Conservation (phyloP, 2,797 vertebrate genomes). For the Picus viridis region DNA sequence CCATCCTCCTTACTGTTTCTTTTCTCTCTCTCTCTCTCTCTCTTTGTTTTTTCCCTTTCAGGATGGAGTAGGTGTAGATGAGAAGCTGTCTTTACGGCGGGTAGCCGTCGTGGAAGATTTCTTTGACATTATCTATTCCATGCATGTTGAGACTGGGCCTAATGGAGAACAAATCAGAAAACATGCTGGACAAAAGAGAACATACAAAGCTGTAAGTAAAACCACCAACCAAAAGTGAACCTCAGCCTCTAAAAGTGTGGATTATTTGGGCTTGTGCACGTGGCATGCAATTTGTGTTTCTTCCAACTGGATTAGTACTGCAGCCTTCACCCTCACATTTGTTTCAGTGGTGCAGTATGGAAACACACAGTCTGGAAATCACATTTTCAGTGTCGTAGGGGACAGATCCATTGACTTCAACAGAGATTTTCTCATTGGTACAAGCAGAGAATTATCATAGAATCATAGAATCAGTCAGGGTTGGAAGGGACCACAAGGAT, state of each 20-base stretch:
- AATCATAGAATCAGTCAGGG: too few relatives aligned
- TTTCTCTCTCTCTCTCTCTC: constrained; percentile 3
- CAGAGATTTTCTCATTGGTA: not conserved
- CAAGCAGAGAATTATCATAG: not conserved
- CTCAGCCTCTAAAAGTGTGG: not conserved
- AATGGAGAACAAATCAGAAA: constrained; percentile 88
- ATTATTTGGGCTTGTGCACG: not conserved
- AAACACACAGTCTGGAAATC: not conserved
- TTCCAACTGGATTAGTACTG: not conserved
- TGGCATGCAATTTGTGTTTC: not conserved
- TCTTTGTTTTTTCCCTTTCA: constrained; percentile 55
- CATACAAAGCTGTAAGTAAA: constrained; percentile 87
- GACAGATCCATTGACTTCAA: not conserved
- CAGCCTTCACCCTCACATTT: not conserved
- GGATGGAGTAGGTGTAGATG: constrained; percentile 85
- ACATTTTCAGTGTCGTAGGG: not conserved
- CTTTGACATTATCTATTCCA: constrained; percentile 89
- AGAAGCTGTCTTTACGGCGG: constrained; percentile 84
- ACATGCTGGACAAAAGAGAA: constrained; percentile 87
- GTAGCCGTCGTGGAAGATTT: constrained; percentile 88
- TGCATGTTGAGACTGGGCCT: constrained; percentile 87
- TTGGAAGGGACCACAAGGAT: too few relatives aligned
- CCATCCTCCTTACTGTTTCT: constrained; percentile 20
- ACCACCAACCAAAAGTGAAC: not conserved
- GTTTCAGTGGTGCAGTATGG: not conserved